phyloP scores from a whole-genome alignment of 2,888 invertebrate species.

The Drosophila suboccidentalis region DNA sequence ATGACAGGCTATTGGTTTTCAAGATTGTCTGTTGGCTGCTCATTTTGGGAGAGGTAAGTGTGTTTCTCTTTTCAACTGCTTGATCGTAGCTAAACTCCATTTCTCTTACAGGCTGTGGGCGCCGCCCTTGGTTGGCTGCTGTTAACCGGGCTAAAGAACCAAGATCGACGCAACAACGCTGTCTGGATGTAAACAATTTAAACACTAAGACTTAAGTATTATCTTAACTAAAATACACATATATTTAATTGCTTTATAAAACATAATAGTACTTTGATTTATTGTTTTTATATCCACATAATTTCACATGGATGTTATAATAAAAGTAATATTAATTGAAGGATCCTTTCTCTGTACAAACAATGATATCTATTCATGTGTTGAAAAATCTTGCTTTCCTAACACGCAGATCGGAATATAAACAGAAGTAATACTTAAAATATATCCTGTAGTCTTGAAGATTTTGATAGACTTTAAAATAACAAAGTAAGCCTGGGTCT shows the following conservation, averaged over 20 bases:
- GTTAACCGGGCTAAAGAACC: slow-evolving; percentile 75
- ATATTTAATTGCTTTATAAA: too few relatives aligned
- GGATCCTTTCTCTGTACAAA: background rate
- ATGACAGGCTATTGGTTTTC: slow-evolving; percentile 75
- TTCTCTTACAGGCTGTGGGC: slow-evolving; percentile 61
- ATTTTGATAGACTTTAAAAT: too few relatives aligned
- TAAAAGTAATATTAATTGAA: background rate
- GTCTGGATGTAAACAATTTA: slow-evolving; percentile 74
- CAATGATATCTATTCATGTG: background rate
- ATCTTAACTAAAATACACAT: slow-evolving; percentile 33
- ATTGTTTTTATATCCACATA: background rate
- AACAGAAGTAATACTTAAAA: too few relatives aligned
- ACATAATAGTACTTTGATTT: too few relatives aligned
- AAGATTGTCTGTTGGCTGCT: slow-evolving; percentile 78
- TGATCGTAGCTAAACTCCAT: background rate
- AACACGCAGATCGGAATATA: too few relatives aligned
- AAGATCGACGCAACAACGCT: slow-evolving; percentile 76
- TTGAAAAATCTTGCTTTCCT: too few relatives aligned
- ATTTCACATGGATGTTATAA: background rate
- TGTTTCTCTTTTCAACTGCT: background rate
- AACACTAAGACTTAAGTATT: slow-evolving; percentile 44
- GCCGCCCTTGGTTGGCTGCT: slow-evolving; percentile 76
- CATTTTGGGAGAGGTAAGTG: slow-evolving; percentile 76
- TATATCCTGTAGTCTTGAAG: too few relatives aligned
- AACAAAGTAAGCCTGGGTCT: too few relatives aligned